Base-by-base conservation (phyloP, 1,140 invertebrate genomes). In the Leptopilina boulardi region DNA sequence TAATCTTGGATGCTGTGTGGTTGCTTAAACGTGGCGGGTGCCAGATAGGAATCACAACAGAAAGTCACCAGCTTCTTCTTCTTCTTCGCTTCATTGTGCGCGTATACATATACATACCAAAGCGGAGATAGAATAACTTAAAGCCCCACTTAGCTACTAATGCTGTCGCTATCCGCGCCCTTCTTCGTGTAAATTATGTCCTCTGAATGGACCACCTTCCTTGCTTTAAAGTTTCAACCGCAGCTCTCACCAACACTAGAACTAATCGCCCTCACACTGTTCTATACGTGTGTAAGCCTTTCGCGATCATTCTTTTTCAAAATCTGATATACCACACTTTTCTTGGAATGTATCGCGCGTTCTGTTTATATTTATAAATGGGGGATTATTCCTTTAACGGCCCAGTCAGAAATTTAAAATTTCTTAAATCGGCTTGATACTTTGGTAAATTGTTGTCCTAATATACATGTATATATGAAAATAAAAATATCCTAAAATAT, bases 101-200 rank as follows among this genome's bases (percentile, higher is more conserved):
- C 44, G 73, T 72, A 23, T 79, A 80, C 77, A 76, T 73, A 47
- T 56, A 71, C 70, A 76, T 73, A 76, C 38, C 73, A 71, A n/a
- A 66, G 18, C 70, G 23, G 44, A 82, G 77, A 82, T 86, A 84
- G 87, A 82, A 87, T 89, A 89, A 88, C 83, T 86, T 85, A 87
- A 86, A 85, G 81, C 75, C 85, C 87, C 87, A 89, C 87, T 89
- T 88, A 89, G 84, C 86, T 84, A 86, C 88, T 89, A 89, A 89
- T 88, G 86, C 87, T 88, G 86, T 89, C 84, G 84, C 86, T 87
- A 87, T 85, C 81, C 87, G 82, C 83, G n/a, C 83, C 84, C 86
- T 84, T 82, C 78, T 76, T 78, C 81, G 83, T 77, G 86, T 89
- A 88, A 89, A 87, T 89, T 89, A 87, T 88, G 87, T 87, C 84